Conservation (phyloP, 1,140 invertebrate genomes). For the Muscidifurax raptorellus region DNA sequence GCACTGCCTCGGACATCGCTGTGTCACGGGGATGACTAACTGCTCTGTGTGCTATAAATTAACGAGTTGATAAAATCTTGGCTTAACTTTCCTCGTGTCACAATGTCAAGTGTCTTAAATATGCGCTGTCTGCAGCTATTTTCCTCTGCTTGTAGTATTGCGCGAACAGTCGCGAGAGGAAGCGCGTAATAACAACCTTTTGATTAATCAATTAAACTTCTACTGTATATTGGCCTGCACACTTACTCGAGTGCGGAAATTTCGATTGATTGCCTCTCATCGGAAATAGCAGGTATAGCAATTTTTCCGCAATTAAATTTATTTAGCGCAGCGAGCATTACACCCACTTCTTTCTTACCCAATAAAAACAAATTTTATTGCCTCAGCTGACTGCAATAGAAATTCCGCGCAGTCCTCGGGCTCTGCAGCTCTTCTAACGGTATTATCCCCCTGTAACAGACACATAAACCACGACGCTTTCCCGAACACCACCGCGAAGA, state of each 20-base stretch:
- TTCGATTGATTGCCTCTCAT: too few species aligned
- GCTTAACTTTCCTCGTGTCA: neutral
- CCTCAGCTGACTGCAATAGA: conserved; percentile 26
- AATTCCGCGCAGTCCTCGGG: conserved; percentile 27
- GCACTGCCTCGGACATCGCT: too few species aligned
- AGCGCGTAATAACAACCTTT: too few species aligned
- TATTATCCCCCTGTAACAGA: conserved; percentile 41
- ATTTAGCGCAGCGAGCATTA: conserved; percentile 28
- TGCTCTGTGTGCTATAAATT: neutral
- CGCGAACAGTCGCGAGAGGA: neutral
- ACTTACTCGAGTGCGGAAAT: too few species aligned
- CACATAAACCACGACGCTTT: conserved; percentile 34
- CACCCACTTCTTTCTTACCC: conserved; percentile 20
- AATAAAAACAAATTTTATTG: conserved; percentile 49
- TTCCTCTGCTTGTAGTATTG: neutral
- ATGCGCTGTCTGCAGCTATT: neutral
- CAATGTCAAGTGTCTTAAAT: neutral
- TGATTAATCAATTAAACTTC: too few species aligned
- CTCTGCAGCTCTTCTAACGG: conserved; percentile 25
- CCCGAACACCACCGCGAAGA: conserved; percentile 20
- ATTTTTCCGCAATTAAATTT: conserved; percentile 47
- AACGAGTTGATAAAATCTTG: neutral
- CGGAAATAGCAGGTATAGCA: neutral
- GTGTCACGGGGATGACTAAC: too few species aligned
- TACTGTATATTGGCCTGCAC: too few species aligned